Evolutionary conservation across 2,113 vertebrate species (phyloP).

Genomic region (Nycticorax nycticorax): DNA sequence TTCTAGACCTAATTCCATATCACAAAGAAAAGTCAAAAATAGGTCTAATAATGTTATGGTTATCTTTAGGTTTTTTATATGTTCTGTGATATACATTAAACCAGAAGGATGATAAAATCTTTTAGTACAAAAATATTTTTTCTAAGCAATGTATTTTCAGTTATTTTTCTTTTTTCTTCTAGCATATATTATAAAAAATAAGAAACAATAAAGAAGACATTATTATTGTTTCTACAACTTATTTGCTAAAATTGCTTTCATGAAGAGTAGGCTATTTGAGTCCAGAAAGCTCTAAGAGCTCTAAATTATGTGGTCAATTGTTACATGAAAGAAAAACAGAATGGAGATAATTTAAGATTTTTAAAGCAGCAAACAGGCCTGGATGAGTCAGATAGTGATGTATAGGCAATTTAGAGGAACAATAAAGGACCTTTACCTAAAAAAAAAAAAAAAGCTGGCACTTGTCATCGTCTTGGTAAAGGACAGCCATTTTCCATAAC

Average conservation of each 20-base stretch:
- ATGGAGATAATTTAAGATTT: not conserved
- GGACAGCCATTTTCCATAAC: not conserved
- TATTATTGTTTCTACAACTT: not conserved
- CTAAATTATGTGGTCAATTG: not conserved
- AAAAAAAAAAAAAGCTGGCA: not conserved
- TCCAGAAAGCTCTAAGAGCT: not conserved
- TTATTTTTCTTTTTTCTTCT: not conserved
- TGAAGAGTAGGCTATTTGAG: not conserved
- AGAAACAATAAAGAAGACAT: not conserved
- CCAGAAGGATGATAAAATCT: not conserved
- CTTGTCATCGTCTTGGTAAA: not conserved
- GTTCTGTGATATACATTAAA: not conserved
- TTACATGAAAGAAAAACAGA: not conserved
- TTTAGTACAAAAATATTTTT: not conserved
- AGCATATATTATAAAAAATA: not conserved
- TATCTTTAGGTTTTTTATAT: not conserved
- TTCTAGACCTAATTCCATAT: not conserved
- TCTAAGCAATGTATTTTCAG: not conserved
- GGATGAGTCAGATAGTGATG: not conserved
- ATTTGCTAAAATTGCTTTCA: not conserved
- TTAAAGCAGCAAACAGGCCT: not conserved
- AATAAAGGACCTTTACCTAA: not conserved
- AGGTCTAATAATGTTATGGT: not conserved
- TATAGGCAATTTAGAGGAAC: not conserved
- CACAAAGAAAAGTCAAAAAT: not conserved